Percentiles rank a stretch among this genome's conserved stretches.
Conservation (phyloP, 2,797 vertebrate genomes). For the Chaunax sp. region DNA sequence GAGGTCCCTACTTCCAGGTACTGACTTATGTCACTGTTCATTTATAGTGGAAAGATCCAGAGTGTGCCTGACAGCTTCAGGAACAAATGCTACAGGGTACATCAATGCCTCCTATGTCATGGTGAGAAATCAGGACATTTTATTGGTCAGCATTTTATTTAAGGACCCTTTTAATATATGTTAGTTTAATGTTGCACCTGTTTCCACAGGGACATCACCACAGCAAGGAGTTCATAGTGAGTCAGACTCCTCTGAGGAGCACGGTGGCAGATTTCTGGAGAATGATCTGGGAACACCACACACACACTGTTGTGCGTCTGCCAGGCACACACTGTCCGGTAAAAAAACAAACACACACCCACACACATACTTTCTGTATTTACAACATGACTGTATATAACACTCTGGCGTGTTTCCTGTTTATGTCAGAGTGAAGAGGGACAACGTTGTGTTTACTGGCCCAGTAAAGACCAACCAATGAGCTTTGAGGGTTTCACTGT, state of each 20-base stretch:
- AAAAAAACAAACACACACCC: slow-evolving; percentile 17
- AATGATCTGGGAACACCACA: slow-evolving; percentile 96
- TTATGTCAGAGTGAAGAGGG: slow-evolving; percentile 76
- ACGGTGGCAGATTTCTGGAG: slow-evolving; percentile 97
- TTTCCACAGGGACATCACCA: slow-evolving; percentile 89
- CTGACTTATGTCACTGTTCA: slow-evolving; percentile 10
- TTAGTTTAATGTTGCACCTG: background rate
- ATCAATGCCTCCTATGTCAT: slow-evolving; percentile 96
- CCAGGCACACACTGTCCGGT: slow-evolving; percentile 90
- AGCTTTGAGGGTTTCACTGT: slow-evolving; percentile 93
- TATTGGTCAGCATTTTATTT: background rate
- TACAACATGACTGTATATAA: background rate
- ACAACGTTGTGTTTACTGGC: slow-evolving; percentile 90
- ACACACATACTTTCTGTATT: background rate
- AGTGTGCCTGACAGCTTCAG: slow-evolving; percentile 88
- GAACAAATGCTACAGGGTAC: slow-evolving; percentile 91
- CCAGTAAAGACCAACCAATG: slow-evolving; percentile 92
- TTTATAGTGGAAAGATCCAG: slow-evolving; percentile 94
- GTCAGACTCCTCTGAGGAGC: slow-evolving; percentile 92
- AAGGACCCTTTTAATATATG: background rate
- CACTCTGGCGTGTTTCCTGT: background rate
- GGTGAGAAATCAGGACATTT: slow-evolving; percentile 78
- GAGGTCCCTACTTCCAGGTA: background rate
- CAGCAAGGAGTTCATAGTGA: slow-evolving; percentile 93
- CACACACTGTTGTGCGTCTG: slow-evolving; percentile 90